Conservation (phyloP, 1,140 invertebrate genomes). For the Drosophila erecta region DNA sequence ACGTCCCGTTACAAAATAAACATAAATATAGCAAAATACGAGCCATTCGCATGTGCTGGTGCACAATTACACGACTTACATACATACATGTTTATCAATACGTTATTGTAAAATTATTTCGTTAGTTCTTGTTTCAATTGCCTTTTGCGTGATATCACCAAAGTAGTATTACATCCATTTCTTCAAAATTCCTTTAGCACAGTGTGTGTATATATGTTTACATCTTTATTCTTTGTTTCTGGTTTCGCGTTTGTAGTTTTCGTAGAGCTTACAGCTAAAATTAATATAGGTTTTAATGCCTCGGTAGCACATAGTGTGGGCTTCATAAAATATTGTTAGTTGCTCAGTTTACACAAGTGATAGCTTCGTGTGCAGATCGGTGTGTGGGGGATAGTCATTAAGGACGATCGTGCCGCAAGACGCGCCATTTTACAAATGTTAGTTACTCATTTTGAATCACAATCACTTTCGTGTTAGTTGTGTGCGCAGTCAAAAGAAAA, state of each 20-base stretch:
- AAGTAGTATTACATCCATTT: conserved; percentile 58
- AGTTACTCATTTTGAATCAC: conserved; percentile 74
- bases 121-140: conserved; percentile 72
- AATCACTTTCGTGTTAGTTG: conserved; percentile 77
- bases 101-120: conserved; percentile 71
- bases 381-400: conserved; percentile 11
- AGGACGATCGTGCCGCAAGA: conserved; percentile 16
- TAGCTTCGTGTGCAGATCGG: conserved; percentile 37
- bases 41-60: conserved; percentile 34
- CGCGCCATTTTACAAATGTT: conserved; percentile 71
- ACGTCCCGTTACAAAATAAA: conserved; percentile 50
- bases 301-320: conserved; percentile 63
- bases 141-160: conserved; percentile 81
- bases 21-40: conserved; percentile 63
- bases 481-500: conserved; percentile 35
- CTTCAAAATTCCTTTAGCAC: conserved; percentile 54
- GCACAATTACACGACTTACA: conserved; percentile 47
- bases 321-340: conserved; percentile 58
- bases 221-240: conserved; percentile 26
- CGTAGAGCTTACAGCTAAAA: conserved; percentile 62
- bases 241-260: conserved; percentile 43
- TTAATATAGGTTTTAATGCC: conserved; percentile 73
- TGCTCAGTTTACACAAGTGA: conserved; percentile 47
- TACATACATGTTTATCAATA: conserved; percentile 43
- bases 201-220: conserved; percentile 31